These are phyloP conservation scores for Oceanodroma tethys DNA, from an alignment of 2,113 vertebrate species.

Conservation along the genomic window DNA sequence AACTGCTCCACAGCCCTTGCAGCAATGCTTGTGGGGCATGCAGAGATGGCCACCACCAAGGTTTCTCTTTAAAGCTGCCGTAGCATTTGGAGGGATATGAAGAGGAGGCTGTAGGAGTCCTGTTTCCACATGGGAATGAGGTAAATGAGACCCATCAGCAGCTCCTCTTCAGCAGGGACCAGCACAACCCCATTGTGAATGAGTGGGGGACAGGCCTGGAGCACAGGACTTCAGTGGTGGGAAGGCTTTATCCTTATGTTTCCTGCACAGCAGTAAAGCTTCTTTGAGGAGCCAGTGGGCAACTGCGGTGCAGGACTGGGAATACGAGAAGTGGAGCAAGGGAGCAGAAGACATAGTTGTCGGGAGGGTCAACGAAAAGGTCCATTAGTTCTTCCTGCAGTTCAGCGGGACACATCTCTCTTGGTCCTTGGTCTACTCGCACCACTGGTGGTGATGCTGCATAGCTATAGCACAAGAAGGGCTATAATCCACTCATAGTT, in stretches of 20 bases:
- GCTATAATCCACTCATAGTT: slow-evolving; percentile 15
- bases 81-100: background rate
- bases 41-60: background rate
- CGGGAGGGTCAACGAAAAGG: background rate
- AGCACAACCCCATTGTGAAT: background rate
- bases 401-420: background rate
- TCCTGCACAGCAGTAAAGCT: background rate
- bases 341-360: background rate
- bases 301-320: background rate
- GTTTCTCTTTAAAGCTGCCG: background rate
- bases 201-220: background rate
- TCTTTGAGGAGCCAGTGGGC: background rate
- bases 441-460: background rate
- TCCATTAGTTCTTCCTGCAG: background rate
- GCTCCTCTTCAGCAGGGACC: background rate
- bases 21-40: background rate
- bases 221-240: fast-evolving
- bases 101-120: background rate
- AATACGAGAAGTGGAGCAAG: background rate
- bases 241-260: background rate
- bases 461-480: background rate
- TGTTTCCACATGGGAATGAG: background rate
- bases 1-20: background rate
- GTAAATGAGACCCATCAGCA: background rate
- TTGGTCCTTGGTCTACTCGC: background rate